These are phyloP conservation scores for Apolygus lucorum DNA, from an alignment of 1,140 invertebrate species.

Conservation along the genomic window DNA sequence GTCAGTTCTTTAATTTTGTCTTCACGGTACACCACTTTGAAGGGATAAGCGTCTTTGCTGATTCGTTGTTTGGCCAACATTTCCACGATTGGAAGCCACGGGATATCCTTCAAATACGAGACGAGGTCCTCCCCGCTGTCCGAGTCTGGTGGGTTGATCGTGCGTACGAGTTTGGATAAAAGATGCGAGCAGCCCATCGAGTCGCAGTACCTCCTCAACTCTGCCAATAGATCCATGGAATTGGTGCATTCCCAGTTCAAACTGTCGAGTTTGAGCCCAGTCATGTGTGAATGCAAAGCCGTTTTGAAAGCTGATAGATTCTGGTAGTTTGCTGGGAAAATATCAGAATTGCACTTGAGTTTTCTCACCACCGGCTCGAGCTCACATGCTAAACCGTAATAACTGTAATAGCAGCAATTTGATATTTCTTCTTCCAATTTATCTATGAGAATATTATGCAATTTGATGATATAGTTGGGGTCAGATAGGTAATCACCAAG, in stretches of 20 bases:
- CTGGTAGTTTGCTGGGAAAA: slow-evolving; percentile 11
- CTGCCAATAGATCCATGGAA: not conserved
- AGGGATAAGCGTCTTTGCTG: not conserved
- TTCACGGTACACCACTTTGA: slow-evolving; percentile 17
- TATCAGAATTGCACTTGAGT: not conserved
- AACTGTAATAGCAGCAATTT: slow-evolving; percentile 9
- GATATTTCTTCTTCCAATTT: slow-evolving; percentile 19
- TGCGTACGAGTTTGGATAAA: slow-evolving; percentile 22
- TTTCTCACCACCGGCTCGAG: slow-evolving; percentile 2
- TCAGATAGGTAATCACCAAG: slow-evolving; percentile 2
- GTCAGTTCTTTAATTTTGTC: slow-evolving; percentile 19
- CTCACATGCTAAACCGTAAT: slow-evolving; percentile 25
- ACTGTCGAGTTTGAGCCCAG: not conserved
- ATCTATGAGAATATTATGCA: slow-evolving; percentile 25
- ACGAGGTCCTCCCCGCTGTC: slow-evolving; percentile 19
- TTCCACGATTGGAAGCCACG: slow-evolving; percentile 29
- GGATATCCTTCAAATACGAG: slow-evolving; percentile 17
- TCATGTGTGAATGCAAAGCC: not conserved
- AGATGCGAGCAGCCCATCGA: slow-evolving; percentile 4
- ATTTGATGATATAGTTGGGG: slow-evolving; percentile 21
- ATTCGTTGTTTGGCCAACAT: slow-evolving; percentile 21
- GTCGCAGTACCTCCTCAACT: slow-evolving; percentile 25
- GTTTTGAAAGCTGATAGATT: not conserved
- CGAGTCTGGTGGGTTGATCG: slow-evolving; percentile 25
- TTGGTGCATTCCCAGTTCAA: slow-evolving; percentile 6